Percentiles rank a stretch among this genome's conserved stretches.
These are phyloP conservation scores for Caenorhabditis zanzibari DNA, from an alignment of 2,888 invertebrate species.

Conservation along the genomic window DNA sequence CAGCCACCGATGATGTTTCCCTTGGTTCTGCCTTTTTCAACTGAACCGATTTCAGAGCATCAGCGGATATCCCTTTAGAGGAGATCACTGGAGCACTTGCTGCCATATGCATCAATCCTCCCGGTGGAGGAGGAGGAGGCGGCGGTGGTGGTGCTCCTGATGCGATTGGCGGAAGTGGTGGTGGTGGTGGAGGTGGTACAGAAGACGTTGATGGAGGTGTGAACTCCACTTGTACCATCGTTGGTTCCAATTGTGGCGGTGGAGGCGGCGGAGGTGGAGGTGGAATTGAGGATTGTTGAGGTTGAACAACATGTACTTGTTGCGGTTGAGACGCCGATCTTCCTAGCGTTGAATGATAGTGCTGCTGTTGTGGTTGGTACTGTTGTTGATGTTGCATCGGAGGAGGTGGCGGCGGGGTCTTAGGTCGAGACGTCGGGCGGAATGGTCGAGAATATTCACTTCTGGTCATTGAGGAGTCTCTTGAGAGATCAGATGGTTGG, in stretches of 20 bases:
- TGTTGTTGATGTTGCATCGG: slow-evolving; percentile 51
- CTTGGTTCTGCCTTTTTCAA: slow-evolving; percentile 60
- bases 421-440: slow-evolving; percentile 75
- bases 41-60: slow-evolving; percentile 66
- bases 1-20: slow-evolving; percentile 35
- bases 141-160: slow-evolving; percentile 61
- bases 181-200: slow-evolving; percentile 73
- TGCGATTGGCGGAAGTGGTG: slow-evolving; percentile 83
- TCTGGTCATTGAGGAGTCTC: slow-evolving; percentile 56
- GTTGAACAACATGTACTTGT: slow-evolving; percentile 60
- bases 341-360: slow-evolving; percentile 14
- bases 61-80: slow-evolving; percentile 69
- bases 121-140: slow-evolving; percentile 75
- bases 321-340: slow-evolving; percentile 57
- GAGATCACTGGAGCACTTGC: slow-evolving; percentile 58
- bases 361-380: slow-evolving; percentile 30
- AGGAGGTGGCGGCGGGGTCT: slow-evolving; percentile 85
- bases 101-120: slow-evolving; percentile 62
- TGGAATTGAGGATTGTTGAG: slow-evolving; percentile 69
- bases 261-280: slow-evolving; percentile 83
- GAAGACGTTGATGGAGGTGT: slow-evolving; percentile 67
- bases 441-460: slow-evolving; percentile 78
- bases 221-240: slow-evolving; percentile 62
- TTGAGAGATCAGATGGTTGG: slow-evolving; percentile 27
- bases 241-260: slow-evolving; percentile 46